phyloP scores from a whole-genome alignment of 2,888 invertebrate species.

The Thereva unica region DNA sequence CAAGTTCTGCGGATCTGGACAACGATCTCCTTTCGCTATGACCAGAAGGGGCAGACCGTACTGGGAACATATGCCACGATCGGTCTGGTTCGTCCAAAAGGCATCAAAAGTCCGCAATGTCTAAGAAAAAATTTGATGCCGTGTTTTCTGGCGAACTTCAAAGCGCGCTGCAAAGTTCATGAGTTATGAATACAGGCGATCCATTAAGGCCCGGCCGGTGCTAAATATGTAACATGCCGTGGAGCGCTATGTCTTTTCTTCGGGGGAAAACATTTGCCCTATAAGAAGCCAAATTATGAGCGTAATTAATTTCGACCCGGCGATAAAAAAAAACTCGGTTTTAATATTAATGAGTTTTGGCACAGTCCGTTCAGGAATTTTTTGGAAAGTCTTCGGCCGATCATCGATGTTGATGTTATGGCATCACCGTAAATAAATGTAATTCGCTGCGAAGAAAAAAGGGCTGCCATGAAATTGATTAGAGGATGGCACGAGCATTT shows the following conservation, averaged over 20 bases:
- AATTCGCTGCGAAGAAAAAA: too few species aligned
- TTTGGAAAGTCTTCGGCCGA: slow-evolving; percentile 3
- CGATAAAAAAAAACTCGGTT: background rate
- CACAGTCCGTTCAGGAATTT: background rate
- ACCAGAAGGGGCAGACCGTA: background rate
- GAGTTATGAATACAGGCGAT: background rate
- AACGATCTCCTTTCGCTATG: slow-evolving; percentile 1
- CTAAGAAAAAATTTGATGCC: slow-evolving; percentile 1
- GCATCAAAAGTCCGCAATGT: slow-evolving; percentile 1
- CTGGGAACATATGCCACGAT: background rate
- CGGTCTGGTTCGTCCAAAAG: background rate
- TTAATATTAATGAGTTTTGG: slow-evolving; percentile 11
- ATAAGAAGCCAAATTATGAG: too few species aligned
- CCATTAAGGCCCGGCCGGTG: slow-evolving; percentile 5
- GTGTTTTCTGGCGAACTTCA: background rate
- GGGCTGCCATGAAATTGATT: too few species aligned
- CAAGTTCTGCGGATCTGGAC: slow-evolving; percentile 2
- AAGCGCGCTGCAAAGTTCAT: background rate
- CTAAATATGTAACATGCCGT: slow-evolving; percentile 3
- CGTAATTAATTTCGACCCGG: too few species aligned
- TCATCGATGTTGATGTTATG: too few species aligned
- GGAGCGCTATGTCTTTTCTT: background rate
- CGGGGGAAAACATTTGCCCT: background rate
- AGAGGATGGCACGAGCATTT: too few species aligned
- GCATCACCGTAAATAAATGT: too few species aligned